Evolutionary conservation across 2,888 invertebrate species (phyloP).

Genomic region (Unio pictorum): DNA sequence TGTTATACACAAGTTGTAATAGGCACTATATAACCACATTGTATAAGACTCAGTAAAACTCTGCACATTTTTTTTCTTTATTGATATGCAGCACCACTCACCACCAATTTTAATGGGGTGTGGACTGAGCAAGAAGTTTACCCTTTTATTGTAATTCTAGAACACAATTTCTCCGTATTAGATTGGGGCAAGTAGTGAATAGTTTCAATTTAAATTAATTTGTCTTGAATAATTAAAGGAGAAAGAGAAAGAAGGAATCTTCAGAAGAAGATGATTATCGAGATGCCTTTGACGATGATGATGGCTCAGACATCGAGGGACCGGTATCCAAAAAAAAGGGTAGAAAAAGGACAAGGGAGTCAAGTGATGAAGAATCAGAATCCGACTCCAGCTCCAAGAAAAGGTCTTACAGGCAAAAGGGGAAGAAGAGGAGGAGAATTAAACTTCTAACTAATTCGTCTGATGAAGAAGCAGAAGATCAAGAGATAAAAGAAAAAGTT

Average conservation of each 20-base stretch:
- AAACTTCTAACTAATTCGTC: slow-evolving; percentile 41
- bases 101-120: no score
- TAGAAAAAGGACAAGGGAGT: slow-evolving; percentile 1
- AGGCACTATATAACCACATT: no score
- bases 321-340: neutral
- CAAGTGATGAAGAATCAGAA: slow-evolving; percentile 11
- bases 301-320: slow-evolving; percentile 4
- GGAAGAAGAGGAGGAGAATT: slow-evolving; percentile 47
- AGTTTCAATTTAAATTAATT: no score
- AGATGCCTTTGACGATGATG: slow-evolving; percentile 12
- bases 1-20: no score
- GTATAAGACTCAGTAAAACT: no score
- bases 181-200: no score
- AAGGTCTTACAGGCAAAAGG: slow-evolving; percentile 17
- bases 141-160: no score
- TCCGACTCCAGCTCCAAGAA: slow-evolving; percentile 1
- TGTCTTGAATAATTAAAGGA: no score
- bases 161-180: no score
- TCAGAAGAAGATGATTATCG: slow-evolving; percentile 15
- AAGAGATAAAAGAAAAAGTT: slow-evolving; percentile 16
- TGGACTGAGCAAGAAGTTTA: no score
- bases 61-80: no score
- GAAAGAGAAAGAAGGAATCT: slow-evolving; percentile 7
- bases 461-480: slow-evolving; percentile 42
- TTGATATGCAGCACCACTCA: no score